phyloP scores from a whole-genome alignment of 2,797 vertebrate species.

The Erethizon dorsatum region DNA sequence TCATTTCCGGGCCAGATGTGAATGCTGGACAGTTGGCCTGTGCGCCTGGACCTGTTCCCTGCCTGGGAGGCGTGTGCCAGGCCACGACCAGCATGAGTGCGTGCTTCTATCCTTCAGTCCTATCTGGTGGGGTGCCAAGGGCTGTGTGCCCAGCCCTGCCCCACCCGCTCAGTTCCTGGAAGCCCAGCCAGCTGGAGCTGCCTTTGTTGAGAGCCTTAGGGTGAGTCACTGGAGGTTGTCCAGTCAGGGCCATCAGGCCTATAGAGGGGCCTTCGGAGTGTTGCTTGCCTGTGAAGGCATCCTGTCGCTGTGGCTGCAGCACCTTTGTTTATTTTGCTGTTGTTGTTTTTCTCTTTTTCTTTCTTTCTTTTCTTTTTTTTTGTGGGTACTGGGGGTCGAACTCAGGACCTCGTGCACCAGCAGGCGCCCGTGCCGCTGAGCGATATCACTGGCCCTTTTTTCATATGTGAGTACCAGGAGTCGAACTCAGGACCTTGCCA shows the following conservation, averaged over 20 bases:
- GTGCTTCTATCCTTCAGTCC: background rate
- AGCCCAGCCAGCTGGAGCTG: background rate
- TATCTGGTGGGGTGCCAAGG: background rate
- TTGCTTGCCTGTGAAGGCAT: background rate
- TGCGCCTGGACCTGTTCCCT: background rate
- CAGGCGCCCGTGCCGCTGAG: no score
- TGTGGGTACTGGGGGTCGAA: background rate
- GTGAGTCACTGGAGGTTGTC: background rate
- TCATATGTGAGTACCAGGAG: no score
- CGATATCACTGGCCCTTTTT: no score
- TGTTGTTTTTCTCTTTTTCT: background rate
- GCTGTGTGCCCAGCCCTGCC: background rate
- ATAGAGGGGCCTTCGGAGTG: background rate
- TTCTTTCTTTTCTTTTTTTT: background rate
- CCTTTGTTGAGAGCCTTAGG: background rate
- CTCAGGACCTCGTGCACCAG: no score
- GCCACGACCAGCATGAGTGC: background rate
- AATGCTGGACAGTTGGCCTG: background rate
- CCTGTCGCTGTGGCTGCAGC: background rate
- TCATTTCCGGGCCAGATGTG: conserved; percentile 66
- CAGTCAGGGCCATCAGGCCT: background rate
- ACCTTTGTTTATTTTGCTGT: background rate
- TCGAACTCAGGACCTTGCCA: no score
- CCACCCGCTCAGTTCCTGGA: background rate
- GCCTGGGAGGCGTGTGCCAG: conserved; percentile 27